Conservation (phyloP, 2,113 vertebrate species). For the rat (Rattus norvegicus) region GRCr8 NC_086022.1:20506001-20506500, state of each 20-base stretch:
- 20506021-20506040: neutral
- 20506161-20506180: neutral
- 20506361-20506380: neutral
- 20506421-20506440: neutral
- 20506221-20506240: neutral
- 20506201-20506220: neutral
- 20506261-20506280: slow-evolving; percentile 1
- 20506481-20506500: neutral
- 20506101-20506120: neutral
- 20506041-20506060: neutral
- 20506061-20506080: neutral
- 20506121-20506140: neutral
- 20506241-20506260: neutral
- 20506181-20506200: neutral
- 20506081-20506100: neutral
- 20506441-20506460: neutral
- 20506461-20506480: slow-evolving; percentile 6
- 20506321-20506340: neutral
- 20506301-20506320: neutral
- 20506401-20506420: neutral
- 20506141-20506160: neutral
- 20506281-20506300: neutral
- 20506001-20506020: neutral
- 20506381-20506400: neutral
- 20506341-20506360: neutral